Evolutionary conservation across 2,888 invertebrate species (phyloP), one percentile per base, ranked within the genome.

Genomic region (Lymantria dispar): DNA sequence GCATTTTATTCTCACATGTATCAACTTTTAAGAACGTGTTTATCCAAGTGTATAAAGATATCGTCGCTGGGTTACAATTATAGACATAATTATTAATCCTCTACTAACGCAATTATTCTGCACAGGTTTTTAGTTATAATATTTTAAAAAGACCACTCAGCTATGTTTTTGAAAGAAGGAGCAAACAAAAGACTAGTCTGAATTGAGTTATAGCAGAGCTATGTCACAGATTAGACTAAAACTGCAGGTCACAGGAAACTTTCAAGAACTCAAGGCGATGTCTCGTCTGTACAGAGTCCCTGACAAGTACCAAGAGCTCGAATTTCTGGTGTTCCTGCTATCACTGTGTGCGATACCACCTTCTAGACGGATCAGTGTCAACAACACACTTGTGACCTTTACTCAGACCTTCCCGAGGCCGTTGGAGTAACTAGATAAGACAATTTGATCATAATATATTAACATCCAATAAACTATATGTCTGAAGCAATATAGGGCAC

Each of bases 321-420:
- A 84, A 68, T 95, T 94, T 94, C 95, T 95, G 94, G 94, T 94
- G 92, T 93, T 91, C 93, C 88, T 86, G 92, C 76, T 92, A 88
- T 89, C 88, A 89, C 91, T 84, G 70, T 90, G 80, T 72, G 88
- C 92, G 84, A 72, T 89, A 92, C 92, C 91, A 92, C 93, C 94
- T 77, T 85, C 94, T 95, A 90, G 94, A 93, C 92, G 91, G 70
- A 75, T 54, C 10, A n/a, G 54, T 62, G 55, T 58, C 44, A 47
- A 50, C 45, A 43, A 50, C 54, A 56, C 74, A 72, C 64, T 48
- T 29, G 33, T 56, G 84, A 92, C 93, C 93, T 92, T 92, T 80
- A 89, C 95, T 95, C 95, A 95, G 95, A 95, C 95, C 95, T 95
- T 95, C 95, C 95, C 95, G 94, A 89, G 94, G 93, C 93, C 78